These are phyloP conservation scores for Sitobion miscanthi DNA, from an alignment of 1,140 invertebrate species.

Conservation along the genomic window DNA sequence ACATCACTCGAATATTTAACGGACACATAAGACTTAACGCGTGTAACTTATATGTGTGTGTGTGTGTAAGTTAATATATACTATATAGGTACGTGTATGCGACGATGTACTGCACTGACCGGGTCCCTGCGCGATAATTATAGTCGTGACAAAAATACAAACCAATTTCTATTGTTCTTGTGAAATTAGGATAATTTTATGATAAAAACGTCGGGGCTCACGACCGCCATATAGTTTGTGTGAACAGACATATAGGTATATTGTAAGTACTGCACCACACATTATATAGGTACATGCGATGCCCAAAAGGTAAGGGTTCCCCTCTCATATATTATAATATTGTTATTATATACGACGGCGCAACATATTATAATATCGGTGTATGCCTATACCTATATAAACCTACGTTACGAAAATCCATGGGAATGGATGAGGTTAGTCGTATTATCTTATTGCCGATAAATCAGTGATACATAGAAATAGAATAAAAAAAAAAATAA, in stretches of 20 bases:
- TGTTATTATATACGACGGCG: neutral
- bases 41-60: no score
- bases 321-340: slow-evolving; percentile 12
- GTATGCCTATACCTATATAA: neutral
- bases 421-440: slow-evolving; percentile 29
- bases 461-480: slow-evolving; percentile 51
- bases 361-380: neutral
- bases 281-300: neutral
- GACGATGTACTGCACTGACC: neutral
- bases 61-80: neutral
- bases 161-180: slow-evolving; percentile 47
- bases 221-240: neutral
- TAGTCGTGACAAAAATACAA: slow-evolving; percentile 42
- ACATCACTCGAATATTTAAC: neutral
- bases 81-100: neutral
- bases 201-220: slow-evolving; percentile 43
- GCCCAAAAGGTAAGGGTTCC: slow-evolving; percentile 31
- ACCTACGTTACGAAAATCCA: neutral
- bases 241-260: neutral
- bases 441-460: slow-evolving; percentile 40
- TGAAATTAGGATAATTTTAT: slow-evolving; percentile 47
- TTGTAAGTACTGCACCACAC: no score
- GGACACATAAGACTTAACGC: neutral
- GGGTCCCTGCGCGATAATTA: slow-evolving; percentile 36
- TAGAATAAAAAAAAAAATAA: neutral